phyloP scores from a whole-genome alignment of 2,797 vertebrate species.

The Lacerta bilineata region DNA sequence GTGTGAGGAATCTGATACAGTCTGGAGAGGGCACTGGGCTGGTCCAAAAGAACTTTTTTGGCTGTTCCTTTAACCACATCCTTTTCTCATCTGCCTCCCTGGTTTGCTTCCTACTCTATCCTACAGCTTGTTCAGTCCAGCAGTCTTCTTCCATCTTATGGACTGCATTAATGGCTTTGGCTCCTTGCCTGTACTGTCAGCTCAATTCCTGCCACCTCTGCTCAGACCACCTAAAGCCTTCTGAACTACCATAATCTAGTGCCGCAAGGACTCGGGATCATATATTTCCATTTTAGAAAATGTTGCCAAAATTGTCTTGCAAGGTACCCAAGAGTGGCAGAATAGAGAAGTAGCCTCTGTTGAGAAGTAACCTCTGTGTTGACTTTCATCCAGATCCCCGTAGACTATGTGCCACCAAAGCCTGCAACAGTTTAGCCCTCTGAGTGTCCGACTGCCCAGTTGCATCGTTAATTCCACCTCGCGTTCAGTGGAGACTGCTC shows the following conservation, averaged over 20 bases:
- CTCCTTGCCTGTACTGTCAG: not conserved
- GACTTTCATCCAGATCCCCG: not conserved
- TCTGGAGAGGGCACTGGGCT: not conserved
- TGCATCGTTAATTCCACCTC: not conserved
- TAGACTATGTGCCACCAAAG: not conserved
- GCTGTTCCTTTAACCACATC: not conserved
- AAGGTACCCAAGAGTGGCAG: not conserved
- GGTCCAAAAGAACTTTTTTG: not conserved
- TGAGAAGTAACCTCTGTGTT: not conserved
- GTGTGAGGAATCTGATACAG: too few relatives aligned
- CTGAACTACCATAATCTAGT: not conserved
- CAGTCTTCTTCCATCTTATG: not conserved
- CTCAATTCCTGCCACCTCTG: not conserved
- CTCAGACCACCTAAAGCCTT: not conserved
- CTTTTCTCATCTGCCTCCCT: not conserved
- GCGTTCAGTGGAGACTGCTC: constrained; percentile 1
- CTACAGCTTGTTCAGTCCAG: not conserved
- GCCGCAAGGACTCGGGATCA: too few relatives aligned
- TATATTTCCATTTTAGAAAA: constrained; percentile 32
- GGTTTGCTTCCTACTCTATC: not conserved
- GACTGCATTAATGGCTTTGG: not conserved
- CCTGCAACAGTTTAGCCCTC: not conserved
- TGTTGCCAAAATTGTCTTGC: not conserved
- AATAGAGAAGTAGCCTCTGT: not conserved
- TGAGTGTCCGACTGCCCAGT: constrained; percentile 15